Conservation (phyloP, 2,888 invertebrate species). For the Cephus runcator region DNA sequence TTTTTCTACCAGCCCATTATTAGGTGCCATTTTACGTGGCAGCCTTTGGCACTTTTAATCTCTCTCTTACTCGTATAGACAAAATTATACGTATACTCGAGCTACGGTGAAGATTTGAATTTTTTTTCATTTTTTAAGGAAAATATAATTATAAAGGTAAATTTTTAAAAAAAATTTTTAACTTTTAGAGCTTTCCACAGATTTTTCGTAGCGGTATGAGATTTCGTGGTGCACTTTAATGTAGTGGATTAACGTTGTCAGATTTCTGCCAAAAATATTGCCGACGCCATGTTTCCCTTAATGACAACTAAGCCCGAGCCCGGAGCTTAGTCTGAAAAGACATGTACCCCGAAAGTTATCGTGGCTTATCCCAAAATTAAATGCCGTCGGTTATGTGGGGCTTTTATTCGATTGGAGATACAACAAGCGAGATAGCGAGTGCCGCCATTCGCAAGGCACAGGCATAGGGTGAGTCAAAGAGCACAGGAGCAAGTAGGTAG, state of each 20-base stretch:
- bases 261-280: background rate
- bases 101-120: background rate
- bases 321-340: background rate
- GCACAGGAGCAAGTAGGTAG: slow-evolving; percentile 12
- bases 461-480: slow-evolving; percentile 15
- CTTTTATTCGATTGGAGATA: slow-evolving; percentile 58
- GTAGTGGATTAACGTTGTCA: background rate
- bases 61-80: background rate
- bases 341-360: slow-evolving; percentile 20
- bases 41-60: background rate
- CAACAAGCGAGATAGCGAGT: slow-evolving; percentile 52
- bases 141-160: no score
- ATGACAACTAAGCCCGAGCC: background rate
- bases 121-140: background rate
- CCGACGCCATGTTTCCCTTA: background rate
- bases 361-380: slow-evolving; percentile 51
- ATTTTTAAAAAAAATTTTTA: background rate
- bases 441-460: slow-evolving; percentile 14
- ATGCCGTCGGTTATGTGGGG: slow-evolving; percentile 46
- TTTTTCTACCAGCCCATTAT: background rate
- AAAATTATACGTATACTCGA: no score
- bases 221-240: background rate
- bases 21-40: background rate
- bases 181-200: background rate
- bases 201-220: background rate